These are phyloP conservation scores for Achroia grisella DNA, from an alignment of 1,140 invertebrate species.

Conservation along the genomic window DNA sequence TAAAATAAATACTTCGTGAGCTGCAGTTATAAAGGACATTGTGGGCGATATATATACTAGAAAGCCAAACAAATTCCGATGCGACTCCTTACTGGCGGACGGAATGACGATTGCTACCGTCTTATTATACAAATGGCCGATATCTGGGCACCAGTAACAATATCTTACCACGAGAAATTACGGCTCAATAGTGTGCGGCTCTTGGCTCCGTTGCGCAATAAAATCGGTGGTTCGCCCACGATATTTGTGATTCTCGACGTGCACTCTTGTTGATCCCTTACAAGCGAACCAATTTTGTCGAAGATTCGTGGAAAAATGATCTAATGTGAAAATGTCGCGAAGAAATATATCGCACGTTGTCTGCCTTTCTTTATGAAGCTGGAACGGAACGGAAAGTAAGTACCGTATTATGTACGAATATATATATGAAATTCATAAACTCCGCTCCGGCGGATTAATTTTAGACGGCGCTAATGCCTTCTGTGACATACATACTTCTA, in stretches of 20 bases:
- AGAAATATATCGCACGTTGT: neutral
- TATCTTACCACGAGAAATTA: slow-evolving; percentile 53
- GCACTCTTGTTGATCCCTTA: slow-evolving; percentile 16
- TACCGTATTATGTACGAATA: no score
- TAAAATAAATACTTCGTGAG: neutral
- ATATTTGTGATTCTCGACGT: slow-evolving; percentile 23
- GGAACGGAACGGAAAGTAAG: neutral
- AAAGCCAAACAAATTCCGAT: slow-evolving; percentile 34
- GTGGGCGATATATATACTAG: slow-evolving; percentile 1
- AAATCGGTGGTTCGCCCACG: slow-evolving; percentile 29
- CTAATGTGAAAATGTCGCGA: slow-evolving; percentile 10
- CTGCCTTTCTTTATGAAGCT: neutral
- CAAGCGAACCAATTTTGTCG: slow-evolving; percentile 20
- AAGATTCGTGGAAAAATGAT: slow-evolving; percentile 13
- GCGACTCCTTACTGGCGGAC: slow-evolving; percentile 28
- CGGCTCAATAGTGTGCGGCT: slow-evolving; percentile 28
- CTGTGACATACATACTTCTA: no score
- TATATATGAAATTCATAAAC: no score
- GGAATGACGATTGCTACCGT: slow-evolving; percentile 43
- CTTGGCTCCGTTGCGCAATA: slow-evolving; percentile 31
- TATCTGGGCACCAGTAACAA: slow-evolving; percentile 41
- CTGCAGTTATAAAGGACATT: neutral
- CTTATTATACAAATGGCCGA: slow-evolving; percentile 57
- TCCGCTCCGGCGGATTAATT: no score
- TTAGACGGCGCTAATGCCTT: no score